These are phyloP conservation scores for Dreissena rostriformis DNA, from an alignment of 1,140 invertebrate genomes.

Conservation along the genomic window DNA sequence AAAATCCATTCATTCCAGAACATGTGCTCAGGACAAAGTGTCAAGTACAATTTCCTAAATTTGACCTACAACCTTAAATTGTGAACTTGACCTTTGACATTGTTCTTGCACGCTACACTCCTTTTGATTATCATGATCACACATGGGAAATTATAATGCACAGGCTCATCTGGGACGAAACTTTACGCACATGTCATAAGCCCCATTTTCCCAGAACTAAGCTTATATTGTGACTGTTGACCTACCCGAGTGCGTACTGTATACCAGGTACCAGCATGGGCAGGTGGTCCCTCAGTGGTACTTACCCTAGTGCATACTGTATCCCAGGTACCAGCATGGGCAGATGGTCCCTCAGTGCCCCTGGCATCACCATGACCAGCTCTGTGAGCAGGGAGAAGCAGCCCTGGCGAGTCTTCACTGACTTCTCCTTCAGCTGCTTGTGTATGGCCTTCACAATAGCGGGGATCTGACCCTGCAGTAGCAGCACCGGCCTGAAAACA, in stretches of 20 bases:
- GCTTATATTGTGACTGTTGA: background rate
- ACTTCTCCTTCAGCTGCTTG: slow-evolving; percentile 95
- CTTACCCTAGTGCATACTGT: slow-evolving; percentile 91
- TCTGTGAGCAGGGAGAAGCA: slow-evolving; percentile 95
- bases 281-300: slow-evolving; percentile 91
- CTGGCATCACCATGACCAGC: slow-evolving; percentile 93
- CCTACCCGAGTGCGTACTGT: slow-evolving; percentile 91
- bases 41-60: too few species aligned
- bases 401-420: slow-evolving; percentile 95
- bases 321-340: slow-evolving; percentile 94
- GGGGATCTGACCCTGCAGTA: slow-evolving; percentile 84
- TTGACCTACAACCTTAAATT: too few species aligned
- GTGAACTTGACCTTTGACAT: too few species aligned
- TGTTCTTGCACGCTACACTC: too few species aligned
- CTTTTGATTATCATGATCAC: too few species aligned
- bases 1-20: too few species aligned
- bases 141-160: too few species aligned
- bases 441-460: slow-evolving; percentile 94
- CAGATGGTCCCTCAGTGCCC: slow-evolving; percentile 92
- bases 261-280: slow-evolving; percentile 94
- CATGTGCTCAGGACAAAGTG: too few species aligned
- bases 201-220: too few species aligned
- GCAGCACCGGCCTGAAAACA: slow-evolving; percentile 75
- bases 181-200: too few species aligned
- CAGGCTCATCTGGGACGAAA: too few species aligned